These are phyloP conservation scores for Halisarca cf. caerulea DNA, from an alignment of 37 sponge, comb jelly and placozoan genomes.

Conservation along the genomic window DNA sequence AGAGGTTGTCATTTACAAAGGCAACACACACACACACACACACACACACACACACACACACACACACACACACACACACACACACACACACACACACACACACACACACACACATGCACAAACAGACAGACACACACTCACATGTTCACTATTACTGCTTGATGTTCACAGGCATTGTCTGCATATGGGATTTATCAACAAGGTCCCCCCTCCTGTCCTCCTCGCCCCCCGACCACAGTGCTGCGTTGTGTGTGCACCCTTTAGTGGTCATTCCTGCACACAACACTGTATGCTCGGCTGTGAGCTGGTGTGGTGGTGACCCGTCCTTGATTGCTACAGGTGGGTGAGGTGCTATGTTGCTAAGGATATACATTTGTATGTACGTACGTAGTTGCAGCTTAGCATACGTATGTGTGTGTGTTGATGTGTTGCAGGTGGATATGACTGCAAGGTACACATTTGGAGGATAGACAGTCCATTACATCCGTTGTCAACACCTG, in stretches of 20 bases:
- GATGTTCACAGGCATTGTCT: neutral
- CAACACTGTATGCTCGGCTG: constrained; percentile 13
- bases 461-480: neutral
- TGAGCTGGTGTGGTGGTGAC: constrained; percentile 72
- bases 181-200: neutral
- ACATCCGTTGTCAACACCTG: neutral
- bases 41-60: too few species aligned
- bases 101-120: too few species aligned
- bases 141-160: neutral
- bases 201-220: neutral
- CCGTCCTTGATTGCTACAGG: constrained; percentile 66
- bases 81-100: too few species aligned
- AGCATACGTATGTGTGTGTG: too few species aligned
- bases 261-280: constrained; percentile 45
- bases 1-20: too few species aligned
- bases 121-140: too few species aligned
- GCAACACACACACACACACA: too few species aligned
- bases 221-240: neutral
- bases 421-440: neutral
- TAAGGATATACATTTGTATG: too few species aligned
- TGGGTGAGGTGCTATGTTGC: neutral
- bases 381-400: too few species aligned
- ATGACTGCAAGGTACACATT: neutral
- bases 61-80: too few species aligned
- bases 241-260: constrained; percentile 36